These are phyloP conservation scores for Phrynosoma platyrhinos DNA, from an alignment of 2,113 vertebrate genomes.

Conservation along the genomic window DNA sequence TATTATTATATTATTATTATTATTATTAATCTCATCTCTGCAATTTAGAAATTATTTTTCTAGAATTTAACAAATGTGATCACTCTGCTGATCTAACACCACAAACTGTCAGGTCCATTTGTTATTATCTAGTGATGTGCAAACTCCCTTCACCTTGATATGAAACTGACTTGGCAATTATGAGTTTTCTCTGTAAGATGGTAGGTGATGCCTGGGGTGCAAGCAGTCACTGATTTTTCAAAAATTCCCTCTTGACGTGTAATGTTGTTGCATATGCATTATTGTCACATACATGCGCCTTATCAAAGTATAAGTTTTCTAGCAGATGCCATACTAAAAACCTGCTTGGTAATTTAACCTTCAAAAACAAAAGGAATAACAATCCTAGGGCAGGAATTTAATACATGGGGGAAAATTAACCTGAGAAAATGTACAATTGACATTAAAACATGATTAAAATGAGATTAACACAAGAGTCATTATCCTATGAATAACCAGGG, in stretches of 20 bases:
- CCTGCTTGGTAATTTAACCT: background rate
- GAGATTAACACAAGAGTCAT: too few species aligned
- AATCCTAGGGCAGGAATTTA: too few species aligned
- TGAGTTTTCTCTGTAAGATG: background rate
- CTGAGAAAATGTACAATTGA: too few species aligned
- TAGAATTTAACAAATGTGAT: too few species aligned
- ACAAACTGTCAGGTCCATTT: background rate
- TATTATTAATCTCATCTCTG: too few species aligned
- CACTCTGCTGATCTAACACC: background rate
- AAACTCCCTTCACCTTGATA: background rate
- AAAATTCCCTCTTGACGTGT: background rate
- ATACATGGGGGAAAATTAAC: too few species aligned
- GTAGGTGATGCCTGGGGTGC: background rate
- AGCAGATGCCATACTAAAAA: background rate
- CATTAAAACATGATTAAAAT: too few species aligned
- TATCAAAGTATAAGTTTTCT: background rate
- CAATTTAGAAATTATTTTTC: too few species aligned
- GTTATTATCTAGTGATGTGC: background rate
- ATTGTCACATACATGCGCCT: background rate
- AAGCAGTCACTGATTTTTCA: background rate
- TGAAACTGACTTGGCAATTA: background rate
- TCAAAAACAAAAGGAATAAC: background rate
- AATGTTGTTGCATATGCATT: background rate
- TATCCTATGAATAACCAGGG: too few species aligned
- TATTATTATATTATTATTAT: too few species aligned